Evolutionary conservation across 1,140 invertebrate genomes (phyloP).

Genomic region (Tetragonula clypearis): DNA sequence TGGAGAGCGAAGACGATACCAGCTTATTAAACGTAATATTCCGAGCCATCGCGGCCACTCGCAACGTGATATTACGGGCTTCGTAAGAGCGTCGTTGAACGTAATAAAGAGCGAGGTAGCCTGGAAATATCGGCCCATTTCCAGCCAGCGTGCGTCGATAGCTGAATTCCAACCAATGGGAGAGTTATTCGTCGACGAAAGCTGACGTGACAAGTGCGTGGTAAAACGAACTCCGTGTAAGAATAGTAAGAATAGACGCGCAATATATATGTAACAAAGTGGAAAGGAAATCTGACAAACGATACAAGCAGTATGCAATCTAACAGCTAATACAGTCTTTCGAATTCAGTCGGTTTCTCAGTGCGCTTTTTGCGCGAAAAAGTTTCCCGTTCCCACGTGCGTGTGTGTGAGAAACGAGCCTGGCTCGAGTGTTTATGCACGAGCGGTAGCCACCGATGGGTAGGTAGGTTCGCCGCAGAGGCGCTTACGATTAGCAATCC

Average conservation of each 20-base stretch:
- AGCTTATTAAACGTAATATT: slow-evolving; percentile 50
- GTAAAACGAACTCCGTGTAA: neutral
- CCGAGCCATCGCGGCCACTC: slow-evolving; percentile 24
- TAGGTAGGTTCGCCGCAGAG: neutral
- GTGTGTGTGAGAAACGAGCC: slow-evolving; percentile 45
- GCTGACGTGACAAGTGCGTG: neutral
- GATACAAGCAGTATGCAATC: neutral
- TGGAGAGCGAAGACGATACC: slow-evolving; percentile 20
- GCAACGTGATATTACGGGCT: slow-evolving; percentile 49
- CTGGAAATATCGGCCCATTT: slow-evolving; percentile 33
- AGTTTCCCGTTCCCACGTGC: slow-evolving; percentile 63
- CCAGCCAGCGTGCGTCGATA: neutral
- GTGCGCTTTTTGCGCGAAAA: slow-evolving; percentile 27
- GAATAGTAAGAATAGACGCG: neutral
- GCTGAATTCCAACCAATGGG: neutral
- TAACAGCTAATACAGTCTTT: slow-evolving; percentile 33
- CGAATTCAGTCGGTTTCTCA: no score
- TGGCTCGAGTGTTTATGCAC: neutral
- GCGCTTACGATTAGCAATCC: slow-evolving; percentile 68
- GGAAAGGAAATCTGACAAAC: neutral
- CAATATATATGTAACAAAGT: neutral
- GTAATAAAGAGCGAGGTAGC: slow-evolving; percentile 52
- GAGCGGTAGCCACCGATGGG: neutral
- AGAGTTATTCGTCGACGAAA: no score
- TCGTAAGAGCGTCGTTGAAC: slow-evolving; percentile 47